Evolutionary conservation across 2,888 invertebrate species (phyloP), one percentile per base, ranked within the genome.

Genomic region (Diaprepes abbreviatus): DNA sequence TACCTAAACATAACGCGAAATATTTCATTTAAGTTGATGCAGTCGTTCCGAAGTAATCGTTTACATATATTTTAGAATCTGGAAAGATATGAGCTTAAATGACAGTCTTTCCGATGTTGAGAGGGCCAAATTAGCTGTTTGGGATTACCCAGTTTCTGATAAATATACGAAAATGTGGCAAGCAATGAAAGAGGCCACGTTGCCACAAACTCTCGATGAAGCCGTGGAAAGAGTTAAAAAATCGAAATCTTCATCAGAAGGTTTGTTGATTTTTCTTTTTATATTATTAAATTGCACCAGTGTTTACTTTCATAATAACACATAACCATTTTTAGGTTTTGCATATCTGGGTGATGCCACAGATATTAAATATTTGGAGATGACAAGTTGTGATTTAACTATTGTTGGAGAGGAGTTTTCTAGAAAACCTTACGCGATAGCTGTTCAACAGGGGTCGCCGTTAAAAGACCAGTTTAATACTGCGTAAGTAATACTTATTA

Each of bases 81-180:
- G 98, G 98, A 98, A 98, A 82, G 95, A 97, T 77, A 96, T 98
- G 93, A 96, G 96, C 33, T 85, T 98, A 17, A 96, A 98, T 82
- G 97, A 98, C 84, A 96, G 95, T 60, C 84, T 98, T 57, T 91
- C 92, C 17, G 94, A 96, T 66, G 89, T 95, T 3, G 96, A 98
- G 80, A 87, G 97, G 28, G 94, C 97, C 0, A 95, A 97, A 82
- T 84, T 98, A 12, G 98, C 98, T 0, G 98, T 98, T 0, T 98
- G 98, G 98, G 98, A 98, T 83, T 98, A 98, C 83, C 98, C 98
- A 0, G 97, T 98, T 0, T 96, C 96, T 79, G 97, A 98, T 84
- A 98, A 96, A 81, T 98, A 96, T 83, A 98, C 97, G 38, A 98
- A 98, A 85, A 97, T 99, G 93, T 97, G 97, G 94, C 95, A 97